phyloP scores from a whole-genome alignment of 92 coral and sea anemone genomes.

The Epizoanthus scotinus region DNA sequence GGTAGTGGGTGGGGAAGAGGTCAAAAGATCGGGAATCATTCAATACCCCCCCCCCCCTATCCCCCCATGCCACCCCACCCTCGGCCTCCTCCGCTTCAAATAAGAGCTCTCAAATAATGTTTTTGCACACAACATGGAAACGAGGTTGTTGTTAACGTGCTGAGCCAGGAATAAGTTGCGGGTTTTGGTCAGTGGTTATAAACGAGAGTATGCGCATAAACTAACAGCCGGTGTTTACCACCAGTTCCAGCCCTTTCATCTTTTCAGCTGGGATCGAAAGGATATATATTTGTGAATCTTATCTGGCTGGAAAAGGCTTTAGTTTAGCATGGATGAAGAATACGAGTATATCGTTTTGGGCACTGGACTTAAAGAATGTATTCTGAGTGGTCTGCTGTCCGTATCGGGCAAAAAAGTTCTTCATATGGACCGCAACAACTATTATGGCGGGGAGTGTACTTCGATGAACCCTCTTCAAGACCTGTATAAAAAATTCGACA shows the following conservation, averaged over 20 bases:
- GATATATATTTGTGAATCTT: neutral
- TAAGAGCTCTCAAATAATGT: no score
- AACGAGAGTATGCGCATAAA: constrained; percentile 16
- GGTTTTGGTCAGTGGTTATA: constrained; percentile 22
- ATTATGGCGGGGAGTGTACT: constrained; percentile 92
- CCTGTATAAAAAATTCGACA: constrained; percentile 70
- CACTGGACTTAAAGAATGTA: constrained; percentile 97
- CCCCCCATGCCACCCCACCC: no score
- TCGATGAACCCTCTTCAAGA: constrained; percentile 78
- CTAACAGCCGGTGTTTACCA: constrained; percentile 17
- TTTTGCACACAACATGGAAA: no score
- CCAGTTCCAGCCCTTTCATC: constrained; percentile 27
- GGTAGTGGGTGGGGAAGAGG: no score
- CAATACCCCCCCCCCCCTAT: no score
- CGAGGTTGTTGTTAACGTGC: no score
- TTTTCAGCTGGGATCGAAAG: constrained; percentile 34
- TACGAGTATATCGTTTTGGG: constrained; percentile 92
- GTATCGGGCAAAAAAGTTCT: constrained; percentile 82
- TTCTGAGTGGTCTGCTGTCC: constrained; percentile 88
- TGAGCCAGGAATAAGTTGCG: no score
- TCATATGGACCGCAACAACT: constrained; percentile 84
- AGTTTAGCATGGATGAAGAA: constrained; percentile 68
- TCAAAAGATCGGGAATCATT: no score
- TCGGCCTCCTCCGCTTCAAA: no score
- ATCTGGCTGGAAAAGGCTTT: neutral